Conservation (phyloP, 2,888 invertebrate species). For the Amphipoea oculea region DNA sequence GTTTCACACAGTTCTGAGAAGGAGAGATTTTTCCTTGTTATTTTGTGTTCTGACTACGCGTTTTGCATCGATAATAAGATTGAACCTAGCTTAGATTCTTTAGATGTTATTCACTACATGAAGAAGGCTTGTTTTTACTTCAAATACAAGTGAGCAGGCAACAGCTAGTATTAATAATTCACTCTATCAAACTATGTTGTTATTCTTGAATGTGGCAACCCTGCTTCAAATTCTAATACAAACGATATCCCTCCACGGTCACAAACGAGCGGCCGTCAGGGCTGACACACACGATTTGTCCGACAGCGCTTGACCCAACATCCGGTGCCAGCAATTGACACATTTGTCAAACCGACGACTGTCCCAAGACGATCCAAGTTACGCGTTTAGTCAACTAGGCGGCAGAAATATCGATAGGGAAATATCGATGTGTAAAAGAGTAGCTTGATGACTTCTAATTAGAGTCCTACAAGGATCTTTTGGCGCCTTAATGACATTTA, state of each 20-base stretch:
- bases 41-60: constrained; percentile 12
- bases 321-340: constrained; percentile 82
- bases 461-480: background rate
- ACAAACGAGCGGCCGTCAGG: constrained; percentile 73
- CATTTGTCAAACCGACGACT: constrained; percentile 81
- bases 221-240: constrained; percentile 56
- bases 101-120: background rate
- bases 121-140: background rate
- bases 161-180: background rate
- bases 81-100: background rate
- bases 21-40: constrained; percentile 24
- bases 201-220: constrained; percentile 36
- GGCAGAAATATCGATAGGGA: background rate
- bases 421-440: background rate
- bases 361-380: constrained; percentile 65
- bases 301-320: constrained; percentile 73
- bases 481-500: background rate
- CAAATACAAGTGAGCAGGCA: background rate
- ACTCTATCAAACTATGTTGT: background rate
- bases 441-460: background rate
- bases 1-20: constrained; percentile 30
- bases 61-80: constrained; percentile 17
- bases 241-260: constrained; percentile 62
- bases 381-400: constrained; percentile 24
- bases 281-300: constrained; percentile 79